Conservation (phyloP, 2,113 vertebrate species). For the Rhinoderma darwinii region DNA sequence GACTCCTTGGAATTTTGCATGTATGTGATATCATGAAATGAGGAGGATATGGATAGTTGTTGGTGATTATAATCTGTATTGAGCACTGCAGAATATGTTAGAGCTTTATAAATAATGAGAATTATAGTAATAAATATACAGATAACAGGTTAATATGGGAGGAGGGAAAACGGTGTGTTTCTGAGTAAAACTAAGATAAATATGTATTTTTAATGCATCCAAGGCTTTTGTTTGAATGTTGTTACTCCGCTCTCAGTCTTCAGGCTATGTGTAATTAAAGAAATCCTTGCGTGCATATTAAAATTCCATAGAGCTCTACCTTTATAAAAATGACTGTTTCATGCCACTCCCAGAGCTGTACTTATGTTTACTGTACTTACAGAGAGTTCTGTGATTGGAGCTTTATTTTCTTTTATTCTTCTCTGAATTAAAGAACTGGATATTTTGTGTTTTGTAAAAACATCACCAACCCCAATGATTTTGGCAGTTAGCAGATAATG, state of each 20-base stretch:
- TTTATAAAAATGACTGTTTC: slow-evolving; percentile 50
- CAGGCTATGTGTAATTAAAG: slow-evolving; percentile 60
- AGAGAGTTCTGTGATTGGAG: slow-evolving; percentile 7
- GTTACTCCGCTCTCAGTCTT: slow-evolving; percentile 41
- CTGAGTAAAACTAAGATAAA: slow-evolving; percentile 38
- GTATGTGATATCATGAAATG: too few relatives aligned
- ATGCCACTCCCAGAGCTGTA: slow-evolving; percentile 54
- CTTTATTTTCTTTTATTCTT: slow-evolving; percentile 53
- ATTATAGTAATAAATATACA: background rate
- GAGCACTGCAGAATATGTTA: background rate
- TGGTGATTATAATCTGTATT: too few relatives aligned
- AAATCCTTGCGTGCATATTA: slow-evolving; percentile 60
- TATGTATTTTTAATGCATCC: slow-evolving; percentile 32
- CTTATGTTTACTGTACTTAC: slow-evolving; percentile 28
- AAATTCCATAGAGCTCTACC: slow-evolving; percentile 56
- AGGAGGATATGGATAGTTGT: background rate
- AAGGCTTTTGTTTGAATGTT: slow-evolving; percentile 46
- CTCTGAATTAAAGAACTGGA: slow-evolving; percentile 44
- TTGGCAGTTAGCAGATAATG: slow-evolving; percentile 46
- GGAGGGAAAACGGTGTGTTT: background rate
- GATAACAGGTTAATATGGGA: background rate
- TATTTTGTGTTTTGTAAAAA: slow-evolving; percentile 40
- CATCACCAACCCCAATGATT: slow-evolving; percentile 29
- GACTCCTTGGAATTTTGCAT: too few relatives aligned
- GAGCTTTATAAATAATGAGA: background rate